Evolutionary conservation across 2,113 vertebrate genomes (phyloP).

Genomic region (Electrona antarctica): DNA sequence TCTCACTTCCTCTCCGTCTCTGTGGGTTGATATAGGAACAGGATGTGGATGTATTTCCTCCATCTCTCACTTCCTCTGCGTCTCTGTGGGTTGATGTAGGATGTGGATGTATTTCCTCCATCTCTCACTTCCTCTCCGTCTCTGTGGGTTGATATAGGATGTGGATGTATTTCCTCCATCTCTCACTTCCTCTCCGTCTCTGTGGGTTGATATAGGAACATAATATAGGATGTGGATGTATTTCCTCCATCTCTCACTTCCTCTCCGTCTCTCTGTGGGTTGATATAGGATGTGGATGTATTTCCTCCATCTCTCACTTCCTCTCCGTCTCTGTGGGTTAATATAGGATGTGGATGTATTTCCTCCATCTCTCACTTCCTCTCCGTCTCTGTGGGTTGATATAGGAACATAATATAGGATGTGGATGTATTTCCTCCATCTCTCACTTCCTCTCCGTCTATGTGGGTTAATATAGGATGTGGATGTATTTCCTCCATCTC

Average conservation of each 20-base stretch:
- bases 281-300: conserved; percentile 24
- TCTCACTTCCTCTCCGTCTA: neutral
- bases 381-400: conserved; percentile 8
- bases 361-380: neutral
- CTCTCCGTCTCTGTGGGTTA: neutral
- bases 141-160: conserved; percentile 18
- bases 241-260: neutral
- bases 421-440: neutral
- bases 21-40: conserved; percentile 20
- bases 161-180: conserved; percentile 1
- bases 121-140: neutral
- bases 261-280: neutral
- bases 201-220: conserved; percentile 20
- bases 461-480: conserved; percentile 13
- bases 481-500: neutral
- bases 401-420: too few species aligned
- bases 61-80: neutral
- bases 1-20: neutral
- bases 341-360: conserved; percentile 13
- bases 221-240: neutral
- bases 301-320: neutral
- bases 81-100: conserved; percentile 17
- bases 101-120: neutral
- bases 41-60: conserved; percentile 3
- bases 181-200: neutral